Evolutionary conservation across 2,888 invertebrate genomes (phyloP), one percentile per base, ranked within the genome.

Genomic region (Pristionchus maxplancki): DNA sequence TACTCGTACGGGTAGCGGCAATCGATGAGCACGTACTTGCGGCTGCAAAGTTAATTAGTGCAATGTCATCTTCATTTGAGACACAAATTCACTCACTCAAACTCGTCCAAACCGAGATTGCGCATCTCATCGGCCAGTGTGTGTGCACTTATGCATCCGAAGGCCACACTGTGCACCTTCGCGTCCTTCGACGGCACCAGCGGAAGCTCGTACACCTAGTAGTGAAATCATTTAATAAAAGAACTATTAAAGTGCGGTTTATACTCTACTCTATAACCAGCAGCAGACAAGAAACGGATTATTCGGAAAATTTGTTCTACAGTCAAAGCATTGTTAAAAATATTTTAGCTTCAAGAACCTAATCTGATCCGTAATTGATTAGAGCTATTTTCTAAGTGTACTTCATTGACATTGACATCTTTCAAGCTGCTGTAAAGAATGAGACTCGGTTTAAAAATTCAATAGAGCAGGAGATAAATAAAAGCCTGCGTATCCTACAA

Each of bases 1-100:
- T 92, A 92, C 88, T 92, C 91, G 62, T 90, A 92, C 11, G 91
- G 91, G 87, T 92, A 92, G 17, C 91, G 90, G 62, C 91, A 92
- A 71, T 92, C 91, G 67, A 92, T 86, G 58, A 92, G 87, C 15
- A 90, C 89, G 89, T 89, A 88, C 67, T 85, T 67, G 44, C 34
- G 64, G 4, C 85, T 85, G 64, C 6, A 85, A 84, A 34, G 15
- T 9, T 5, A 1, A 34, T 15, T 1, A 6, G 2, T 24, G 37
- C 4, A 74, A 3, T 8, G 24, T 0, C 4, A 78, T 44, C 4
- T 15, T 40, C 74, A 17, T 11, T n/a, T 28, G 15, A 67, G 11
- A 28, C 31, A 67, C 5, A 4, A 20, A 34, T 78, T 24, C 44
- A 48, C 62, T 67, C 24, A 87, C 86, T 34, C 17, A 37, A 87